Base-by-base conservation (phyloP, 2,113 vertebrate genomes). In the Mesoclemmys tuberculata region DNA sequence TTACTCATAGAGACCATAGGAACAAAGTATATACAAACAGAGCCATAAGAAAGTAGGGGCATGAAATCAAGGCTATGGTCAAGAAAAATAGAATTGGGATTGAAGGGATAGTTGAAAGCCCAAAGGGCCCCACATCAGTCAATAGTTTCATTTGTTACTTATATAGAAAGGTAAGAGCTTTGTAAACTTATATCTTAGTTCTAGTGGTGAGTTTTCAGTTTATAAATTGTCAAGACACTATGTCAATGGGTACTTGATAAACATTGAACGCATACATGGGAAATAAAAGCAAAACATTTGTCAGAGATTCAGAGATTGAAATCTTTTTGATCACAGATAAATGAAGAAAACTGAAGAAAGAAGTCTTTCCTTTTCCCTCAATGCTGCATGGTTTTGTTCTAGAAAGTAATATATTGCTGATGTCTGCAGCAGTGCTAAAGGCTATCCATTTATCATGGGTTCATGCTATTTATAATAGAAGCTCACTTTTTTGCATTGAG, bases 251-350 rank as follows among this genome's bases (percentile, higher is more conserved):
- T 56, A 82, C 14, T n/a, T 78, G 86, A 93, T 84, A 38, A 79
- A 91, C 78, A 56, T 6, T 83, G 2, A 77, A 38, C 80, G 58
- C 49, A 82, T 31, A 74, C 5, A 64, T 4, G 82, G 89, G 6
- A 89, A 91, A 87, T 44, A 49, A 93, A 93, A 56, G 80, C 12
- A 77, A 92, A 95, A 49, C 4, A 41, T 14, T 9, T 83, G 81
- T 10, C 19, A 80, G 21, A 87, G n/a, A 44, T 11, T 38, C 2
- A 35, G n/a, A n/a, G n/a, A n/a, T 87, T 91, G 84, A 91, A 35
- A 8, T 78, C 3, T 41, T 91, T 91, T 84, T 87, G 41, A 16
- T 83, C 49, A 10, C 3, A 1, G 44, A 64, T 86, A 38, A 87
- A 87, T 87, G 58, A 48, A 8, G 88, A 83, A 82, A 89, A 84